These are phyloP conservation scores for Teinopalpus imperialis DNA, from an alignment of 2,888 invertebrate genomes.

Conservation along the genomic window DNA sequence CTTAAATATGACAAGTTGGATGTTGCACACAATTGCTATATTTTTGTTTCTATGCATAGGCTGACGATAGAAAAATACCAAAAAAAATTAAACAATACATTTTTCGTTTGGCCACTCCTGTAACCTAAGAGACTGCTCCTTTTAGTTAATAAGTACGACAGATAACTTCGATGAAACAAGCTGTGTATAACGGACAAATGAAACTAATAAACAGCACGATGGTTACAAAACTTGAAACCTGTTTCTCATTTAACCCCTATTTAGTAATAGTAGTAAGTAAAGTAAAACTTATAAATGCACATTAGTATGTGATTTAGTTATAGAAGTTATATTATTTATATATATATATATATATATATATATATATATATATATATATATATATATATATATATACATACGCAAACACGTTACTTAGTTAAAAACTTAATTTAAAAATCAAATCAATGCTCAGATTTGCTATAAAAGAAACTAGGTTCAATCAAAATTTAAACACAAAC, in stretches of 20 bases:
- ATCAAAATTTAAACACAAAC: too few species aligned
- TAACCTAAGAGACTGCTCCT: slow-evolving; percentile 72
- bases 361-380: too few species aligned
- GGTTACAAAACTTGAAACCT: slow-evolving; percentile 53
- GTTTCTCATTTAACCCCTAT: slow-evolving; percentile 41
- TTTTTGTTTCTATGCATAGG: slow-evolving; percentile 56
- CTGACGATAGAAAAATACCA: slow-evolving; percentile 63
- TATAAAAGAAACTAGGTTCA: too few species aligned
- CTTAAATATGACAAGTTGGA: slow-evolving; percentile 70
- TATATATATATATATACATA: too few species aligned
- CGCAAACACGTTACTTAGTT: too few species aligned
- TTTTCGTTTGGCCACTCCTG: slow-evolving; percentile 64
- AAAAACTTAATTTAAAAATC: too few species aligned
- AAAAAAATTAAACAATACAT: slow-evolving; percentile 46
- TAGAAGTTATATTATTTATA: too few species aligned
- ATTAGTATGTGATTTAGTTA: too few species aligned
- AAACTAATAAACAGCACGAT: slow-evolving; percentile 65
- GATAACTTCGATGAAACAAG: slow-evolving; percentile 59
- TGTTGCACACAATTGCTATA: slow-evolving; percentile 77
- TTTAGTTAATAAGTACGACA: slow-evolving; percentile 57
- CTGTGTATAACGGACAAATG: slow-evolving; percentile 68
- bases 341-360: too few species aligned
- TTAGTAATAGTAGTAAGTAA: too few species aligned
- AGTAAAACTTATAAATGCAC: too few species aligned
- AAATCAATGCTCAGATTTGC: too few species aligned